Conservation (phyloP, 2,113 vertebrate species). For the Cyphomyrus discorhynchus region DNA sequence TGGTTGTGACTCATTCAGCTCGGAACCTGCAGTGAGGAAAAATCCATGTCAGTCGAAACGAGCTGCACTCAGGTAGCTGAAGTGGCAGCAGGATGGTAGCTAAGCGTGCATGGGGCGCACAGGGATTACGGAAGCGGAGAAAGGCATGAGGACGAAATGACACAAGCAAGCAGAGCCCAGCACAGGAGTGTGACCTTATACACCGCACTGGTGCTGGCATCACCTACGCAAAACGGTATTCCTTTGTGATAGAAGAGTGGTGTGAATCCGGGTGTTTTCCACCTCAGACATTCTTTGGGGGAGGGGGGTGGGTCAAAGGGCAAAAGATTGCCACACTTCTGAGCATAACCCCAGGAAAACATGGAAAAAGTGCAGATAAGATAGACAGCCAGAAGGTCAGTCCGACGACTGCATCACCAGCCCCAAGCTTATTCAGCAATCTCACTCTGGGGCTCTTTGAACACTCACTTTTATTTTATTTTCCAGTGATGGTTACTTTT, state of each 20-base stretch:
- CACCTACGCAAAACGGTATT: background rate
- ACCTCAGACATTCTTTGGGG: background rate
- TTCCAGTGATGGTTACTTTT: background rate
- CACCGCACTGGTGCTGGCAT: constrained; percentile 16
- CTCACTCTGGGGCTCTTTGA: background rate
- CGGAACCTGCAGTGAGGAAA: constrained; percentile 95
- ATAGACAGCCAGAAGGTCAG: background rate
- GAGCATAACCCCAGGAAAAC: background rate
- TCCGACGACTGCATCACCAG: background rate
- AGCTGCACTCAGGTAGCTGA: constrained; percentile 60
- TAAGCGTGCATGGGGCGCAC: constrained; percentile 34
- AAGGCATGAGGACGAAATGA: constrained; percentile 21
- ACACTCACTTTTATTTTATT: background rate
- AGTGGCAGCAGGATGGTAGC: constrained; percentile 28
- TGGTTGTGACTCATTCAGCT: constrained; percentile 92
- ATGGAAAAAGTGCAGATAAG: constrained; percentile 24
- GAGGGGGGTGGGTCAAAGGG: background rate
- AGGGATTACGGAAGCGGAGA: constrained; percentile 18
- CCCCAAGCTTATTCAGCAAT: background rate
- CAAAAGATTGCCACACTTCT: constrained; percentile 1
- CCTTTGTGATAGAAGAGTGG: background rate
- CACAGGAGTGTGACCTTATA: background rate
- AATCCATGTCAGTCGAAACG: constrained; percentile 97
- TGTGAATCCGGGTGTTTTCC: constrained; percentile 7
- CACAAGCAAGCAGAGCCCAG: constrained; percentile 20